phyloP scores from a whole-genome alignment of 2,797 vertebrate species.

The Urocyon cinereoargenteus region DNA sequence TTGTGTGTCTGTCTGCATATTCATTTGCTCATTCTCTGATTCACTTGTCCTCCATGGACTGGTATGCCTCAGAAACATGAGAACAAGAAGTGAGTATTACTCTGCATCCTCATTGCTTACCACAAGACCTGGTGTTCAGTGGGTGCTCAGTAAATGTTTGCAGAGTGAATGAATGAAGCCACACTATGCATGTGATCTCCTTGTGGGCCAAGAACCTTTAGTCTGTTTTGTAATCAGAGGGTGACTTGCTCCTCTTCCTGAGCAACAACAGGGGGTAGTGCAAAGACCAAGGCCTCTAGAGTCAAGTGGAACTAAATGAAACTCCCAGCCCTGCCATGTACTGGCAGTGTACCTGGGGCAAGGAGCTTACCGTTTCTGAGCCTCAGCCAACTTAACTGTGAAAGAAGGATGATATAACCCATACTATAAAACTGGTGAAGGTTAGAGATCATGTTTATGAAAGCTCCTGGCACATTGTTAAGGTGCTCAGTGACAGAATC shows the following conservation, averaged over 20 bases:
- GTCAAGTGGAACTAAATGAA: neutral
- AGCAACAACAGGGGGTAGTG: neutral
- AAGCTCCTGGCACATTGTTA: neutral
- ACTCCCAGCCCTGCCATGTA: neutral
- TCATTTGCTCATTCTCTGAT: neutral
- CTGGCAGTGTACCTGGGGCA: neutral
- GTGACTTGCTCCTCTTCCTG: neutral
- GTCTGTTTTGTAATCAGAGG: neutral
- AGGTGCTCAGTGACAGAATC: neutral
- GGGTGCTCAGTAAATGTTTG: neutral
- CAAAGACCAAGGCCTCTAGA: neutral
- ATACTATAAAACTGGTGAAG: neutral
- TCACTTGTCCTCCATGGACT: neutral
- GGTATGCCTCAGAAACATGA: neutral
- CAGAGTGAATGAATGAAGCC: neutral
- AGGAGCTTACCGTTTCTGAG: neutral
- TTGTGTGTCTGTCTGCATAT: neutral
- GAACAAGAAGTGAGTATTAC: neutral
- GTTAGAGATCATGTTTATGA: neutral
- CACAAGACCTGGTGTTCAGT: neutral
- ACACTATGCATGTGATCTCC: neutral
- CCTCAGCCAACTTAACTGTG: neutral
- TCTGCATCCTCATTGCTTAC: neutral
- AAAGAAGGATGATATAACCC: neutral
- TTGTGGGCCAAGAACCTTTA: neutral